Evolutionary conservation across 2,888 invertebrate species (phyloP).

Genomic region (Hypselothyrea guttata): DNA sequence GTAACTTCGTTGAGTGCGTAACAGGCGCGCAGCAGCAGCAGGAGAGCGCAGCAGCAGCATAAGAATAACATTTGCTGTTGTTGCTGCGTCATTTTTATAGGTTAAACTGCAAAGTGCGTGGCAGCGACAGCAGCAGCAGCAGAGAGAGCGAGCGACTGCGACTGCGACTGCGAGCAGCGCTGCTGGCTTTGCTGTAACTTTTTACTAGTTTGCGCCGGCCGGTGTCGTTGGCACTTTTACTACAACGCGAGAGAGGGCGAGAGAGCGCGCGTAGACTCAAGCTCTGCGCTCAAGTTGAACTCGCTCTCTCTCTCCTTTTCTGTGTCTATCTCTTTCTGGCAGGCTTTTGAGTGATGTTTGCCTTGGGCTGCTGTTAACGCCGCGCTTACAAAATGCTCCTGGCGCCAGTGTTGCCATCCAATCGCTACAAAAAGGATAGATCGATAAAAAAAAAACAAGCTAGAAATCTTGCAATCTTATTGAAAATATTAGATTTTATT

Average conservation of each 20-base stretch:
- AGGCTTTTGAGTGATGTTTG: slow-evolving; percentile 47
- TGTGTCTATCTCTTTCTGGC: neutral
- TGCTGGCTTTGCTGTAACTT: slow-evolving; percentile 32
- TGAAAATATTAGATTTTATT: too few species aligned
- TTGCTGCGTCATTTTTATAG: slow-evolving; percentile 72
- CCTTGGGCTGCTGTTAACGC: slow-evolving; percentile 49
- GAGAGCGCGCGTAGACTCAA: slow-evolving; percentile 13
- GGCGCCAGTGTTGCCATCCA: too few species aligned
- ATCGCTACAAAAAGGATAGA: too few species aligned
- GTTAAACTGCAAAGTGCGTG: slow-evolving; percentile 72
- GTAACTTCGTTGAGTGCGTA: slow-evolving; percentile 69
- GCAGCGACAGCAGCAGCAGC: slow-evolving; percentile 11
- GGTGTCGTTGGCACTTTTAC: slow-evolving; percentile 67
- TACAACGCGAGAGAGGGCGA: slow-evolving; percentile 12
- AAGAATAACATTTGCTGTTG: slow-evolving; percentile 16
- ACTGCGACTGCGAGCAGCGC: neutral
- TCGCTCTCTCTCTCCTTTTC: neutral
- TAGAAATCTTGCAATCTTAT: too few species aligned
- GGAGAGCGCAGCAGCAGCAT: slow-evolving; percentile 15
- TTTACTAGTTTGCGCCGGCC: slow-evolving; percentile 75
- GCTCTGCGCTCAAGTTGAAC: slow-evolving; percentile 42
- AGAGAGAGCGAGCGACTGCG: neutral
- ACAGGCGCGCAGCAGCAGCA: slow-evolving; percentile 58
- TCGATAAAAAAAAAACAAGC: too few species aligned
- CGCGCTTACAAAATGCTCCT: slow-evolving; percentile 31